Evolutionary conservation across 2,797 vertebrate genomes (phyloP).

Genomic region (Jordanella pulchra): DNA sequence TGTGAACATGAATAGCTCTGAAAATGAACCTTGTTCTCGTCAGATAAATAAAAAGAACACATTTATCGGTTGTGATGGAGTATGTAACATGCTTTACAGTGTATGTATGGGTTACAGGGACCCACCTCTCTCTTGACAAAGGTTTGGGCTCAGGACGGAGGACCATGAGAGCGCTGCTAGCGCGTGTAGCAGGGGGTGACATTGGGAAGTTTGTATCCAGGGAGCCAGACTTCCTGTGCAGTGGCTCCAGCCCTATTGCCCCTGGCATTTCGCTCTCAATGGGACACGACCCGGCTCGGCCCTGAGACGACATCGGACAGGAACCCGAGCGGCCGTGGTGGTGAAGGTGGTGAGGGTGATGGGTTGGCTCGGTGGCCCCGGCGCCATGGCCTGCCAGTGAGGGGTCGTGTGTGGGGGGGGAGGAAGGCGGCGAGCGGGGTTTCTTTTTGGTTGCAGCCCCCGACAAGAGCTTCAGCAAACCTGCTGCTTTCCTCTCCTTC

Average conservation of each 20-base stretch:
- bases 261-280: constrained; percentile 96
- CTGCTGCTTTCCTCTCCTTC: constrained; percentile 95
- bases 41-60: too few relatives aligned
- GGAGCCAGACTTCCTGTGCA: constrained; percentile 96
- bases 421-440: constrained; percentile 89
- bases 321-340: constrained; percentile 91
- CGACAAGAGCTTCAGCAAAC: constrained; percentile 92
- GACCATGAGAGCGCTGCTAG: constrained; percentile 85
- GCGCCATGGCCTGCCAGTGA: constrained; percentile 58
- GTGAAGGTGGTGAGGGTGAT: constrained; percentile 77
- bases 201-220: constrained; percentile 94
- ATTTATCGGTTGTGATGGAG: too few relatives aligned
- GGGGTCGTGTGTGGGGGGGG: constrained; percentile 89
- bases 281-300: constrained; percentile 92
- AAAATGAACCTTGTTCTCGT: too few relatives aligned
- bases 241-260: constrained; percentile 90
- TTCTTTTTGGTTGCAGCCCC: constrained; percentile 96
- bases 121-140: constrained; percentile 92
- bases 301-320: constrained; percentile 86
- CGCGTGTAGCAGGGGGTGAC: constrained; percentile 86
- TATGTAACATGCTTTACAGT: background rate
- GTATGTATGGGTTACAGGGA: background rate
- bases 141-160: constrained; percentile 93
- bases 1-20: too few relatives aligned
- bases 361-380: constrained; percentile 61